Conservation (phyloP, 2,888 invertebrate species). For the Drepanosiphum platanoidis region DNA sequence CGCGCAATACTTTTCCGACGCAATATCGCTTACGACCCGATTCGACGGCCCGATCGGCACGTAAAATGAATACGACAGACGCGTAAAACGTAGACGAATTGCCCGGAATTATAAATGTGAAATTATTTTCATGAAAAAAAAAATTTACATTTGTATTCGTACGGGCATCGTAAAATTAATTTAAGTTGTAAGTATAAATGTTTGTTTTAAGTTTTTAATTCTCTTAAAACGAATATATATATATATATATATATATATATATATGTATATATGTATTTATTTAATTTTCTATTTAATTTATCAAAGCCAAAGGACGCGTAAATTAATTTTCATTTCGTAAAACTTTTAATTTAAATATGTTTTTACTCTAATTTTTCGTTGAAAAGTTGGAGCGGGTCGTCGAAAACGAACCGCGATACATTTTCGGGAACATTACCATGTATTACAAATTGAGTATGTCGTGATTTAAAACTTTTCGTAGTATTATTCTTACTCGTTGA, state of each 20-base stretch:
- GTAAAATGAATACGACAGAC: no score
- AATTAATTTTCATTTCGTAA: slow-evolving; percentile 22
- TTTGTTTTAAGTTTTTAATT: slow-evolving; percentile 23
- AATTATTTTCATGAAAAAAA: no score
- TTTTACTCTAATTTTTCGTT: background rate
- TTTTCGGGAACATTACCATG: background rate
- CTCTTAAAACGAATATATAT: no score
- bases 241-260: no score
- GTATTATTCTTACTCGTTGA: background rate
- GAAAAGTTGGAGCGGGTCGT: background rate
- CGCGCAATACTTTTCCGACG: no score
- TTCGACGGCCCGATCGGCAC: no score
- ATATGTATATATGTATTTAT: no score
- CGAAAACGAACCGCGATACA: background rate
- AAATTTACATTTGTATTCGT: background rate
- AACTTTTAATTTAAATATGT: slow-evolving; percentile 30
- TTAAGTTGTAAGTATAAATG: background rate
- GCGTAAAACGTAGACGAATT: no score
- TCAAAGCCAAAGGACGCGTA: slow-evolving; percentile 11
- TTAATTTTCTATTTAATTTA: slow-evolving; percentile 30
- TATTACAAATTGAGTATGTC: background rate
- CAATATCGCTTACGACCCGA: no score
- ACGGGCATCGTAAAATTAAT: background rate
- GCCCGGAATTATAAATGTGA: no score
- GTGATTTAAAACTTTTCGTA: background rate